Conservation (phyloP, 2,113 vertebrate species). For the Percina caprodes region DNA sequence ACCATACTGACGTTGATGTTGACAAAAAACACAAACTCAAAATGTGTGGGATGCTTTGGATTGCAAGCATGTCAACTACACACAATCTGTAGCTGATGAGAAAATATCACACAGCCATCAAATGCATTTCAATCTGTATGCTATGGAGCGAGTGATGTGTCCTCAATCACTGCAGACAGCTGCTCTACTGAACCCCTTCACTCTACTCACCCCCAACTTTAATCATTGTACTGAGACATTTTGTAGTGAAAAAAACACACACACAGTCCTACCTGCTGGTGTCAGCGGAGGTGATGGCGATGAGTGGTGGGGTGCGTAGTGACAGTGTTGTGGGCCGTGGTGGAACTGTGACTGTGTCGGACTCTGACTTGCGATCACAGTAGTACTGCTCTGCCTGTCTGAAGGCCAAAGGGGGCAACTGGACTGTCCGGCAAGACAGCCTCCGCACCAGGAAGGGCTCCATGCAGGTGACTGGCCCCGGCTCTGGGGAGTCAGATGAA, state of each 20-base stretch:
- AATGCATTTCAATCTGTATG: background rate
- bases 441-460: constrained; percentile 91
- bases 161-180: constrained; percentile 11
- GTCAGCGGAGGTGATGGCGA: constrained; percentile 94
- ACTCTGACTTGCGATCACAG: constrained; percentile 86
- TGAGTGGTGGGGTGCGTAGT: constrained; percentile 91
- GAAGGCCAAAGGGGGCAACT: constrained; percentile 94
- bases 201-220: background rate
- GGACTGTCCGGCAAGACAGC: constrained; percentile 90
- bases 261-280: constrained; percentile 87
- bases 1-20: background rate
- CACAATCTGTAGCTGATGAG: background rate
- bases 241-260: background rate
- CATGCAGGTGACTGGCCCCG: constrained; percentile 83
- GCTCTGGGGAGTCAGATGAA: constrained; percentile 85
- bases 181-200: constrained; percentile 14
- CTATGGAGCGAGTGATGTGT: background rate
- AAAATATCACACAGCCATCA: background rate
- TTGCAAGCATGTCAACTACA: background rate
- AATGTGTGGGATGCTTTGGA: background rate
- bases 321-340: constrained; percentile 90
- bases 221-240: constrained; percentile 18
- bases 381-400: constrained; percentile 93
- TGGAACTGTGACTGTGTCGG: constrained; percentile 83
- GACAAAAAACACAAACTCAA: background rate